Evolutionary conservation across 2,797 vertebrate genomes (phyloP).

Genomic region (Oryzias dopingdopingensis): DNA sequence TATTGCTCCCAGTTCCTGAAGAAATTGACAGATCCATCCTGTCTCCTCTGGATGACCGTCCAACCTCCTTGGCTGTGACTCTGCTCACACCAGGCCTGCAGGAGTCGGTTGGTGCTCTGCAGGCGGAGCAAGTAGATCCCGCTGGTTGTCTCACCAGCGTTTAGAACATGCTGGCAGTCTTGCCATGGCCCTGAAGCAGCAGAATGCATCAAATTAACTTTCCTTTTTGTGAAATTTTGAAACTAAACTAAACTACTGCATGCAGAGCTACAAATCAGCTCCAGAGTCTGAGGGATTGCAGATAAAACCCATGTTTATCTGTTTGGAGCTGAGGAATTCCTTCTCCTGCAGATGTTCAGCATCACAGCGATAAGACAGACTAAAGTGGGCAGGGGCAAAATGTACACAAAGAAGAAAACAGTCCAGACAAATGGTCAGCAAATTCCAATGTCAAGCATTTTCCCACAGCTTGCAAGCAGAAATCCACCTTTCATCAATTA

Average conservation of each 20-base stretch:
- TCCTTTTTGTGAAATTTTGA: too few species aligned
- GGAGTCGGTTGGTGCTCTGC: slow-evolving; percentile 71
- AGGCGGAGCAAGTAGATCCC: slow-evolving; percentile 84
- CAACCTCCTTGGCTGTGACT: slow-evolving; percentile 82
- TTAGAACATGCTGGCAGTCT: slow-evolving; percentile 84
- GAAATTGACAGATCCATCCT: slow-evolving; percentile 90
- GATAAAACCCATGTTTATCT: slow-evolving; percentile 39
- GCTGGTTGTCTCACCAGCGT: slow-evolving; percentile 77
- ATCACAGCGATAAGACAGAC: slow-evolving; percentile 35
- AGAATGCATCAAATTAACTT: not conserved
- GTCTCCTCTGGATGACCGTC: slow-evolving; percentile 88
- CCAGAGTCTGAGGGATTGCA: slow-evolving; percentile 24
- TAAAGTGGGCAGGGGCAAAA: slow-evolving; percentile 10
- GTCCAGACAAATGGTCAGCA: slow-evolving; percentile 16
- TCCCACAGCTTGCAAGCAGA: not conserved
- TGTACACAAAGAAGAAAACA: slow-evolving; percentile 24
- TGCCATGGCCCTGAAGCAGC: slow-evolving; percentile 82
- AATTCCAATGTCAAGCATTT: not conserved
- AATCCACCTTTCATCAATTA: slow-evolving; percentile 9
- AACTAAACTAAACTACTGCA: not conserved
- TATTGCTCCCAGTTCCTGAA: slow-evolving; percentile 92
- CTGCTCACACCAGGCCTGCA: slow-evolving; percentile 92
- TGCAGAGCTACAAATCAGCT: slow-evolving; percentile 22
- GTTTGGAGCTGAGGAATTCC: slow-evolving; percentile 35
- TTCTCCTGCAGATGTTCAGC: slow-evolving; percentile 34